Evolutionary conservation across 2,888 invertebrate species (phyloP).

Genomic region (Melolontha melolontha): DNA sequence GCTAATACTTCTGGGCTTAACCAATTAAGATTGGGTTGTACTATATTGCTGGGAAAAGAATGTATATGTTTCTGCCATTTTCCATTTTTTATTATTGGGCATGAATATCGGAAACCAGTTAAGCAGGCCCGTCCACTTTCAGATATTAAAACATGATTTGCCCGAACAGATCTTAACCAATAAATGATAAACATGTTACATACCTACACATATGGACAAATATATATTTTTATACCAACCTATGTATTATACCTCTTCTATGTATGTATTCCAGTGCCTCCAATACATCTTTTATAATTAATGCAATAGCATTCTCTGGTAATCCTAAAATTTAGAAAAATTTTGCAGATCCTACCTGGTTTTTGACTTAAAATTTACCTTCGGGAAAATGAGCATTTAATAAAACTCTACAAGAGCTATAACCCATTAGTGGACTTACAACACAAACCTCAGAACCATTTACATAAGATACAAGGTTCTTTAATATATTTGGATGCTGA

Average conservation of each 20-base stretch:
- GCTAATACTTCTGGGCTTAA: constrained; percentile 91
- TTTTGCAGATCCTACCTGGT: constrained; percentile 1
- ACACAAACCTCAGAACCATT: constrained; percentile 82
- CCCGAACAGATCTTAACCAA: constrained; percentile 78
- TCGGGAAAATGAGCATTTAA: constrained; percentile 79
- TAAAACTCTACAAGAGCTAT: constrained; percentile 86
- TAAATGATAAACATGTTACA: constrained; percentile 44
- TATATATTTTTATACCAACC: constrained; percentile 70
- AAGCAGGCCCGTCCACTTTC: constrained; percentile 79
- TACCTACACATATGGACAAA: neutral
- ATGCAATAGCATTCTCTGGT: constrained; percentile 83
- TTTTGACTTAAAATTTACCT: constrained; percentile 53
- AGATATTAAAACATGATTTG: constrained; percentile 86
- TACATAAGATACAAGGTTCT: constrained; percentile 82
- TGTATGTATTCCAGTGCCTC: constrained; percentile 88
- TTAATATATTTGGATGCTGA: constrained; percentile 82
- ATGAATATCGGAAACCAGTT: constrained; percentile 84
- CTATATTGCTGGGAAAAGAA: constrained; percentile 79
- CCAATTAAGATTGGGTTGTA: constrained; percentile 82
- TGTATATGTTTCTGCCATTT: constrained; percentile 77
- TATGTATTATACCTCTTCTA: constrained; percentile 85
- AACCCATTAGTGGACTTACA: constrained; percentile 85
- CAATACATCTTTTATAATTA: constrained; percentile 83
- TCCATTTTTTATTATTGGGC: constrained; percentile 79
- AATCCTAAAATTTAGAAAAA: constrained; percentile 69